Percentiles rank a stretch among this genome's conserved stretches.
phyloP scores from a whole-genome alignment of 1,140 invertebrate genomes.

The Trichomalopsis sarcophagae region DNA sequence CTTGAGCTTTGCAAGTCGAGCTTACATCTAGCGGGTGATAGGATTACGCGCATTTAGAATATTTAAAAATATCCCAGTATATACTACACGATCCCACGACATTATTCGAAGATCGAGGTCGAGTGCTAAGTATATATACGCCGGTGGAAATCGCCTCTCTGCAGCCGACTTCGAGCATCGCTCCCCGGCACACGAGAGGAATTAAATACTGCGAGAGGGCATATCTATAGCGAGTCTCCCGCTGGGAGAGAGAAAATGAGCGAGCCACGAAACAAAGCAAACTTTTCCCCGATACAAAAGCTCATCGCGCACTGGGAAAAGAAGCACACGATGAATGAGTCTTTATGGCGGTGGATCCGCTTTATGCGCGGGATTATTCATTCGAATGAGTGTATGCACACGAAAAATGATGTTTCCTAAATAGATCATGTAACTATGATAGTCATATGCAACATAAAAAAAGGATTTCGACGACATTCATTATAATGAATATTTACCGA shows the following conservation, averaged over 20 bases:
- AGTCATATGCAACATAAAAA: too few relatives aligned
- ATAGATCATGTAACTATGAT: too few relatives aligned
- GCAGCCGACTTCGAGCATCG: neutral
- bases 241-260: conserved; percentile 1
- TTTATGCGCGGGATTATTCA: neutral
- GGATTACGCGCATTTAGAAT: neutral
- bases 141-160: neutral
- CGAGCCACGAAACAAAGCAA: conserved; percentile 3
- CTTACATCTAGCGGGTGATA: neutral
- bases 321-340: neutral
- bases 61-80: neutral
- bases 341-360: too few relatives aligned
- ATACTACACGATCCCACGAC: neutral
- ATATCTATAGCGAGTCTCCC: neutral
- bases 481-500: too few relatives aligned
- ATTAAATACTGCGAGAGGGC: neutral
- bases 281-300: neutral
- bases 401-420: too few relatives aligned
- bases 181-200: neutral
- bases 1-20: neutral
- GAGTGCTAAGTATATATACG: neutral
- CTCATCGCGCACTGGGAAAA: conserved; percentile 1
- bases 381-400: neutral
- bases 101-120: neutral
- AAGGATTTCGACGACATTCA: too few relatives aligned